Evolutionary conservation across 2,113 vertebrate genomes (phyloP).

Genomic region (Solenodon paradoxus): DNA sequence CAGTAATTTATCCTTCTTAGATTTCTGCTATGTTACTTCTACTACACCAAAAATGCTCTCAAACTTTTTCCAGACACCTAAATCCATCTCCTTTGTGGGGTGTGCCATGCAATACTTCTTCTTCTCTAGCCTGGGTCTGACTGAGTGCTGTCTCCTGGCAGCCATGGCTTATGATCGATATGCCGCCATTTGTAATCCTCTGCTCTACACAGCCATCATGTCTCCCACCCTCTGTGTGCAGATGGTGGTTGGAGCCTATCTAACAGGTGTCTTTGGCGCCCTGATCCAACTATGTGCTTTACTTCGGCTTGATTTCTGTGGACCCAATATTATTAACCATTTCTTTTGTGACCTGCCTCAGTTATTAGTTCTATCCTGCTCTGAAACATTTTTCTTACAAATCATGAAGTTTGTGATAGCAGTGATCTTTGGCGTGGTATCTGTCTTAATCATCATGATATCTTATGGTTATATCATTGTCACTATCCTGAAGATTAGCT

Average conservation of each 20-base stretch:
- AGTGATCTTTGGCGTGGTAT: slow-evolving; percentile 25
- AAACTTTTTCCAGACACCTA: slow-evolving; percentile 3
- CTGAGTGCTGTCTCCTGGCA: slow-evolving; percentile 43
- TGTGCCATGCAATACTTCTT: slow-evolving; percentile 10
- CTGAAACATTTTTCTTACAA: slow-evolving; percentile 14
- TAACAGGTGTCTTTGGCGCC: slow-evolving; percentile 56
- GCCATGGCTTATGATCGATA: slow-evolving; percentile 67
- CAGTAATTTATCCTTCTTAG: slow-evolving; percentile 43
- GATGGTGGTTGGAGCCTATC: slow-evolving; percentile 29
- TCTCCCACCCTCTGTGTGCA: slow-evolving; percentile 27
- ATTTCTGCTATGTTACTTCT: slow-evolving; percentile 38
- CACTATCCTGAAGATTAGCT: slow-evolving; percentile 30
- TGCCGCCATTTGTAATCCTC: slow-evolving; percentile 59
- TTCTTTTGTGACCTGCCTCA: slow-evolving; percentile 64
- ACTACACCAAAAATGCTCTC: slow-evolving; percentile 29
- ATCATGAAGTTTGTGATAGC: slow-evolving; percentile 33
- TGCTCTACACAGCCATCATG: slow-evolving; percentile 38
- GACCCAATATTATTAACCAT: slow-evolving; percentile 38
- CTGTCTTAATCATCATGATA: slow-evolving; percentile 5
- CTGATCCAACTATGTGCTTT: slow-evolving; percentile 32
- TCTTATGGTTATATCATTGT: slow-evolving; percentile 29
- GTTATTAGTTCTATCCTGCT: slow-evolving; percentile 44
- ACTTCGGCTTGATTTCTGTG: slow-evolving; percentile 49
- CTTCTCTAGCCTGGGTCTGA: slow-evolving; percentile 39
- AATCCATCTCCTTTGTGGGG: slow-evolving; percentile 23